These are phyloP conservation scores for Rhegmatorhina hoffmannsi DNA, from an alignment of 2,113 vertebrate species.

Conservation along the genomic window DNA sequence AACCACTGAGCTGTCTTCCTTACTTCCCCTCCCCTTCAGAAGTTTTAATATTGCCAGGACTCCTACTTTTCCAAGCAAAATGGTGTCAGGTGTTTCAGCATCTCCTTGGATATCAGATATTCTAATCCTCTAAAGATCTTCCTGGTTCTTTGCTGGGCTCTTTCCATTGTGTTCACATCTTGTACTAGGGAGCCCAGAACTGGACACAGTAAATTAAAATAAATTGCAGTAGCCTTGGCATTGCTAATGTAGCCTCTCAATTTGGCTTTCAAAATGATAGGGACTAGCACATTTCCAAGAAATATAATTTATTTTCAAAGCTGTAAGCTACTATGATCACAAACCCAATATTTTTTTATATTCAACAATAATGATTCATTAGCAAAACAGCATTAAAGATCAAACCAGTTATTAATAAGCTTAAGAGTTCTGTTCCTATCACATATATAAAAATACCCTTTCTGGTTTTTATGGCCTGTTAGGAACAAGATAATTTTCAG, in stretches of 20 bases:
- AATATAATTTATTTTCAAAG: not conserved
- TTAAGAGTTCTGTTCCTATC: not conserved
- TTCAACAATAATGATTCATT: not conserved
- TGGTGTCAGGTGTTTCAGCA: not conserved
- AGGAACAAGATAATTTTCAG: not conserved
- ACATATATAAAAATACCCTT: accelerated
- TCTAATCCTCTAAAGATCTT: not conserved
- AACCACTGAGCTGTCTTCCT: not conserved
- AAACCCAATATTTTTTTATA: not conserved
- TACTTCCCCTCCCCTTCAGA: not conserved
- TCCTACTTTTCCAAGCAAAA: not conserved
- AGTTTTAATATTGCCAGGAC: not conserved
- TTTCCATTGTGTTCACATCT: not conserved
- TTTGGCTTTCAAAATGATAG: not conserved
- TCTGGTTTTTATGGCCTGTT: not conserved
- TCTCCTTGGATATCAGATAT: not conserved
- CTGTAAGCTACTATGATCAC: not conserved
- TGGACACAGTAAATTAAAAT: not conserved
- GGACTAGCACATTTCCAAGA: not conserved
- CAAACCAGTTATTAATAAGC: not conserved
- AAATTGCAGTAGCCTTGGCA: not conserved
- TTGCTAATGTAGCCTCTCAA: not conserved
- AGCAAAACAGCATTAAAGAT: not conserved
- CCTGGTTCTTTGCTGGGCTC: not conserved
- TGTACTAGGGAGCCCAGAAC: not conserved